Evolutionary conservation across 2,888 invertebrate species (phyloP).

Genomic region (Phengaris arion): DNA sequence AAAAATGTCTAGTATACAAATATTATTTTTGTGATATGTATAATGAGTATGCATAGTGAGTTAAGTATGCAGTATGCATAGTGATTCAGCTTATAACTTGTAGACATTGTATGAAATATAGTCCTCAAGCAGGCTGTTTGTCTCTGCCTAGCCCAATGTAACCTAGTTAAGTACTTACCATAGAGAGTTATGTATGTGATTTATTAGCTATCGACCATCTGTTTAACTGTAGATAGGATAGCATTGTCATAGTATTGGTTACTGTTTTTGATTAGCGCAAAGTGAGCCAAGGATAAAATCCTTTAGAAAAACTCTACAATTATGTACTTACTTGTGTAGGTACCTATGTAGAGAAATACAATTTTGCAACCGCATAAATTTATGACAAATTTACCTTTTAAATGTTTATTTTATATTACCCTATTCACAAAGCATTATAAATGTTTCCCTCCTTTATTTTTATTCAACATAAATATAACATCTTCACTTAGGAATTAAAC

Average conservation of each 20-base stretch:
- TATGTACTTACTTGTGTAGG: too few relatives aligned
- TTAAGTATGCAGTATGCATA: slow-evolving; percentile 37
- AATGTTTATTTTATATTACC: too few relatives aligned
- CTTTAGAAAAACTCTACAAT: neutral
- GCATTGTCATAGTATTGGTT: neutral
- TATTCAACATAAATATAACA: too few relatives aligned
- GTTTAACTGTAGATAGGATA: slow-evolving; percentile 23
- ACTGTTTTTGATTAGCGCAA: neutral
- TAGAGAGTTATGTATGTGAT: slow-evolving; percentile 35
- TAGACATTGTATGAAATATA: slow-evolving; percentile 47
- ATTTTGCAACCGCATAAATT: too few relatives aligned
- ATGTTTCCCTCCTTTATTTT: too few relatives aligned
- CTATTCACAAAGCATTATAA: too few relatives aligned
- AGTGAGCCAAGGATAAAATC: neutral
- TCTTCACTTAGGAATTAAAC: too few relatives aligned
- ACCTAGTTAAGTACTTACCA: slow-evolving; percentile 39
- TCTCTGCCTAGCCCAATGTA: slow-evolving; percentile 44
- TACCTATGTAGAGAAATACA: too few relatives aligned
- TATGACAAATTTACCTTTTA: too few relatives aligned
- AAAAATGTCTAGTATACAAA: too few relatives aligned
- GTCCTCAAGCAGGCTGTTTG: slow-evolving; percentile 43
- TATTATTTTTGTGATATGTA: neutral
- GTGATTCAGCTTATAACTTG: slow-evolving; percentile 42
- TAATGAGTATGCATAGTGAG: slow-evolving; percentile 37
- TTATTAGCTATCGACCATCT: slow-evolving; percentile 34